Base-by-base conservation (phyloP, 2,113 vertebrate genomes). In the Taurulus bubalis region DNA sequence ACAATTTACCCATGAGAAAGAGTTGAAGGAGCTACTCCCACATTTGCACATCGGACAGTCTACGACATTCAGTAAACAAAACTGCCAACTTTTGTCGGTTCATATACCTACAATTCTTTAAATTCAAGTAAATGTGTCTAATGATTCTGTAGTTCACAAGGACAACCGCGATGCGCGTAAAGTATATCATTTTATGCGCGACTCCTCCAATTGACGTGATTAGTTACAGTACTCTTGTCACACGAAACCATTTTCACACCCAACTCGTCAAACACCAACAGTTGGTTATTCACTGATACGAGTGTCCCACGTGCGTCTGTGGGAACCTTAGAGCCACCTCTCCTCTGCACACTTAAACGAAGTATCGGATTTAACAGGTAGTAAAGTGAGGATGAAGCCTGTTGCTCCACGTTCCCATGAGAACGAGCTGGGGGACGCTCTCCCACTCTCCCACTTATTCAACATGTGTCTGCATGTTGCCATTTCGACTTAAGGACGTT, bases 291-390 rank as follows among this genome's bases (percentile, higher is more conserved):
- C 26, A 7, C 56, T 45, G 38, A 10, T 10, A 20, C 0, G 5
- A 40, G 1, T 2, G 7, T 45, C 14, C 42, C 11, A n/a, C 45
- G 73, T 22, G 24, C 11, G 34, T 15, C 2, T 8, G 70, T 87
- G 84, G 80, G 89, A 87, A 85, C 73, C 51, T 2, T 45, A 15
- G 0, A 16, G 59, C 12, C 64, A 49, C 62, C 47, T 79, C 71
- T n/a, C 28, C 22, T 22, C 58, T 22, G 65, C 80, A 74, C 78
- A 51, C 70, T 45, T 20, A 2, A 77, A 26, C 3, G 64, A 81
- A 14, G 79, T 72, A 82, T 85, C 32, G 26, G 0, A 70, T 87
- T 77, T 87, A 78, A 73, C 89, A 87, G 74, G 83, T 81, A 84
- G 80, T 91, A 89, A 90, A 92, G 67, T 24, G 70, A 63, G 5